phyloP scores from a whole-genome alignment of 1,140 invertebrate species.

The Apis mellifera region DNA sequence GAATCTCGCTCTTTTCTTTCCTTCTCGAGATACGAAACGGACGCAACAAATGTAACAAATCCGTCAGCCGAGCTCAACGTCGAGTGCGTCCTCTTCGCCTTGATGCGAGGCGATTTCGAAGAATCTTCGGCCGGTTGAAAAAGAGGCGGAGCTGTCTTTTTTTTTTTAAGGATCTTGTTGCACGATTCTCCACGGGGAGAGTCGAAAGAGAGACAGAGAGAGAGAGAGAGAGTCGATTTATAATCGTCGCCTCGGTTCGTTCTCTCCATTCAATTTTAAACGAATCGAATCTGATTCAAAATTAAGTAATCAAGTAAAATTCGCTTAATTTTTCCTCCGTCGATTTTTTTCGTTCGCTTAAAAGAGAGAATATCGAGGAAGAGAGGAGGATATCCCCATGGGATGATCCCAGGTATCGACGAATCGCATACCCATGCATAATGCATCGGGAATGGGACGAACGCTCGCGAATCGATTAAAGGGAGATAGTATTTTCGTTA shows the following conservation, averaged over 20 bases:
- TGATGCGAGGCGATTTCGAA: background rate
- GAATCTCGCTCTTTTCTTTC: no score
- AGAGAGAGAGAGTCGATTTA: conserved; percentile 60
- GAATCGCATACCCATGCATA: background rate
- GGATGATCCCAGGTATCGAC: no score
- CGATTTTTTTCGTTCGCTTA: no score
- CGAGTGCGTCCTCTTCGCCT: background rate
- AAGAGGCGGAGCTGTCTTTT: background rate
- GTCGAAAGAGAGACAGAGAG: background rate
- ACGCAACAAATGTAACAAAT: background rate
- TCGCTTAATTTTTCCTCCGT: no score
- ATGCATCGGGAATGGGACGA: no score
- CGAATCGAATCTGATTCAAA: no score
- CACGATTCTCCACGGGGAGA: background rate
- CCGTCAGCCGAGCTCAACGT: background rate
- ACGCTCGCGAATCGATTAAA: no score
- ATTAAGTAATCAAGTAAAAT: no score
- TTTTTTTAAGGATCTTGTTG: background rate
- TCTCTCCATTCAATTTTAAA: no score
- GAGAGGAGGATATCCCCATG: no score
- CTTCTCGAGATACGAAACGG: background rate
- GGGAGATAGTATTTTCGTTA: no score
- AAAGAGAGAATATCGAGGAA: no score
- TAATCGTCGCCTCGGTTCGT: conserved; percentile 61
- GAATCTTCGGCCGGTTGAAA: background rate